Evolutionary conservation across 2,888 invertebrate species (phyloP), one percentile per base, ranked within the genome.

Genomic region (Agrotis ipsilon): DNA sequence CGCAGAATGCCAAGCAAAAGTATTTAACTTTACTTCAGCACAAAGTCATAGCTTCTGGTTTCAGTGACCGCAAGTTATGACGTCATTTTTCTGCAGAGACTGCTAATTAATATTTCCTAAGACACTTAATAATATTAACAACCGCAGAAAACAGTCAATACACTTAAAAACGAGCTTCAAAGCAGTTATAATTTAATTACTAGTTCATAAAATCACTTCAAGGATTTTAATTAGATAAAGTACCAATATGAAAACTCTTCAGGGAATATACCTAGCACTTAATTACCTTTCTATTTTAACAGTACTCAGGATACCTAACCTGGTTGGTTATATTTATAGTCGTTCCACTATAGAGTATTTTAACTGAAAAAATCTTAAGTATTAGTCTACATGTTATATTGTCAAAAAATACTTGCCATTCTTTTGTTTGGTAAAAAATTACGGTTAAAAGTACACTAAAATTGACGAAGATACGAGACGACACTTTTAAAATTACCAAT

Each of bases 161-260:
- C 81, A 81, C 81, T 82, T 72, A 61, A 72, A 80, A 77, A 82
- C 60, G 72, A 75, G 69, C 61, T 79, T 77, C 72, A 75, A 80
- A 84, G 81, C 69, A 68, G 64, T 57, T 57, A 65, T 86, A 82
- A 87, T 85, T 83, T 78, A 81, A 86, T 87, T 85, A 82, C 68
- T 81, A 81, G 79, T 88, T 84, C 74, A 83, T 81, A 84, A 86
- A 87, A 81, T 74, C 63, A 81, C 80, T 82, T 48, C 58, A 67
- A 83, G 19, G 80, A 75, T 82, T 85, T 87, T 85, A 83, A 89
- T 83, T 85, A 82, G 85, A 75, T 69, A 62, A 68, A 39, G 1
- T 11, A 11, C 11, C 9, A 11, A 39, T 11, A 39, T 65, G 51
- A 68, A 49, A 54, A 45, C 45, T 49, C 13, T 39, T 48, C 11